Evolutionary conservation across 2,113 vertebrate species (phyloP).

Genomic region (Chamaetylas fuelleborni): DNA sequence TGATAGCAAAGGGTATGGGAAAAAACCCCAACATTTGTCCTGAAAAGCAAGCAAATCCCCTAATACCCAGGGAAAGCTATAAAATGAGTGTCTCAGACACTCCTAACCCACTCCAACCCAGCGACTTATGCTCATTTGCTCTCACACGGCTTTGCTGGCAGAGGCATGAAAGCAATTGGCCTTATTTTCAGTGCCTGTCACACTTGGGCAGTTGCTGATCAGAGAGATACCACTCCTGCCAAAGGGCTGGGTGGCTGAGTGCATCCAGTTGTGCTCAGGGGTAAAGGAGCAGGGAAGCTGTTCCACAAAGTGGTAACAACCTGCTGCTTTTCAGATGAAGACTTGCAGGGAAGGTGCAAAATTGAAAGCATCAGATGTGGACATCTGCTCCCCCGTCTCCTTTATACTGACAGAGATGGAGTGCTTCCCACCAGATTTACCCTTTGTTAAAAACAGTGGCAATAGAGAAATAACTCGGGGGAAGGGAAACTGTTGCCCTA

Average conservation of each 20-base stretch:
- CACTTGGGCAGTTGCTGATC: neutral
- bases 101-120: neutral
- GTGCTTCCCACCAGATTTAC: neutral
- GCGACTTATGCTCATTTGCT: slow-evolving; percentile 3
- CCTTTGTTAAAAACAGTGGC: neutral
- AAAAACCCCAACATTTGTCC: neutral
- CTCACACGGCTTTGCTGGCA: neutral
- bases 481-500: neutral
- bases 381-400: neutral
- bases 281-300: neutral
- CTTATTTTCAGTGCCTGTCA: neutral
- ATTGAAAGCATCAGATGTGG: neutral
- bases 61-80: neutral
- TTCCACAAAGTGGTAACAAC: neutral
- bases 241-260: neutral
- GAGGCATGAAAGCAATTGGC: neutral
- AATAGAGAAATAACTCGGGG: neutral
- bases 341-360: neutral
- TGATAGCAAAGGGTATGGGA: neutral
- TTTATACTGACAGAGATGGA: neutral
- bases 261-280: neutral
- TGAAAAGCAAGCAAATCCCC: neutral
- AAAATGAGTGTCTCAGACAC: neutral
- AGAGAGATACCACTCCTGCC: neutral
- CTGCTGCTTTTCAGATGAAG: neutral